Base-by-base conservation (phyloP, 2,797 vertebrate species). In the Gorsachius magnificus region DNA sequence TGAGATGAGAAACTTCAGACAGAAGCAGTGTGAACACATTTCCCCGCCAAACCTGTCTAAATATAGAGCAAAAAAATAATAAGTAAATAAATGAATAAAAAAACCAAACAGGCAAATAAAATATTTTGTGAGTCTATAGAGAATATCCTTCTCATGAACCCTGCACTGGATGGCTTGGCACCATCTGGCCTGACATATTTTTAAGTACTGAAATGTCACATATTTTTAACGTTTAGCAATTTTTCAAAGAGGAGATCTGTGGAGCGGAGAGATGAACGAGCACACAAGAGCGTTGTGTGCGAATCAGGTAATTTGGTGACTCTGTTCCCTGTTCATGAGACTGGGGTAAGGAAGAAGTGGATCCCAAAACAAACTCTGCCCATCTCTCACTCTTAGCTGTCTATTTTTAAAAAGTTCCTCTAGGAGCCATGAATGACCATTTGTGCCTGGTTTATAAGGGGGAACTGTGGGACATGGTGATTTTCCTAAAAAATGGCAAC, bases 261-360 rank as follows among this genome's bases (percentile, higher is more conserved):
- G 68, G 45, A 16, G 15, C 16, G 16, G 50, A 35, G 38, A 56
- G 33, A 20, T 72, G 51, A 50, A 72, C 16, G 33, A 78, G 51
- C 5, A 16, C 45, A 43, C 12, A 36, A 0, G 0, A 76, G 29
- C 2, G 0, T 28, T 43, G 16, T 25, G 53, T 66, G 43, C 1
- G 1, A 57, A 16, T 19, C 33, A 24, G 41, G 35, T 58, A 70
- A 31, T 69, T 16, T 38, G 72, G 21, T 66, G 74, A 10, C 53
- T 41, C 2, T 46, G 24, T n/a, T 70, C 31, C 24, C 29, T 61
- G 18, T 63, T 56, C 24, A 1, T 17, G 46, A 35, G 38, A 6
- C 25, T 18, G 54, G 13, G 26, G 8, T 13, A 43, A 56, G 72
- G 33, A 76, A 69, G 33, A 78, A 83, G 53, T 54, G 53, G 69